Percentiles rank a stretch among this genome's conserved stretches.
phyloP scores from a whole-genome alignment of 2,113 vertebrate genomes.

The Gopherus evgoodei region DNA sequence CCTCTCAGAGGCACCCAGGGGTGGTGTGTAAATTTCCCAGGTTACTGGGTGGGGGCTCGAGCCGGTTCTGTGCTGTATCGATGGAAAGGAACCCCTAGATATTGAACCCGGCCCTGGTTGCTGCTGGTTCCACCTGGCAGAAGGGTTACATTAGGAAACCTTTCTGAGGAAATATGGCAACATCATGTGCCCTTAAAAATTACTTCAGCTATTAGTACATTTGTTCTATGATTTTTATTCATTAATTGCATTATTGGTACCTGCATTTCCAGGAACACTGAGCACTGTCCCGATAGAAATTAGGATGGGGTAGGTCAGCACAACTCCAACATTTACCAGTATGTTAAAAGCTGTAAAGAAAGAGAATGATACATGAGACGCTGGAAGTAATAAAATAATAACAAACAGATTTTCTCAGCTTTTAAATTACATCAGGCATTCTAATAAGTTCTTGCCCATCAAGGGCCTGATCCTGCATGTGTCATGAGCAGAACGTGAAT shows the following conservation, averaged over 20 bases:
- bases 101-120: no score
- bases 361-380: not conserved
- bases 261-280: constrained; percentile 98
- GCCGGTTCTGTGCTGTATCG: no score
- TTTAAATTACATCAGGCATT: not conserved
- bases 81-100: no score
- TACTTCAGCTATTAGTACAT: not conserved
- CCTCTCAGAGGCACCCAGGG: no score
- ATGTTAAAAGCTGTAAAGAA: constrained; percentile 92
- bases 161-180: not conserved
- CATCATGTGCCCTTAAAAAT: not conserved
- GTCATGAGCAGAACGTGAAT: accelerated
- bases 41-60: no score
- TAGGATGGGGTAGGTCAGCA: constrained; percentile 96
- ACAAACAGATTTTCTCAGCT: not conserved
- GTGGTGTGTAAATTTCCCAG: no score
- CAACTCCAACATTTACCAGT: constrained; percentile 95
- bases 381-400: not conserved
- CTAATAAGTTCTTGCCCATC: not conserved
- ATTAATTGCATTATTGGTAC: constrained; percentile 57
- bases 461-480: not conserved
- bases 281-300: constrained; percentile 98
- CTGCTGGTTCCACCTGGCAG: no score
- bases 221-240: accelerated
- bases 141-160: not conserved